A percentile compares a stretch with the other conserved stretches of the same genome.
These are phyloP conservation scores for Macropis europaea DNA, from an alignment of 2,888 invertebrate species.

Conservation along the genomic window DNA sequence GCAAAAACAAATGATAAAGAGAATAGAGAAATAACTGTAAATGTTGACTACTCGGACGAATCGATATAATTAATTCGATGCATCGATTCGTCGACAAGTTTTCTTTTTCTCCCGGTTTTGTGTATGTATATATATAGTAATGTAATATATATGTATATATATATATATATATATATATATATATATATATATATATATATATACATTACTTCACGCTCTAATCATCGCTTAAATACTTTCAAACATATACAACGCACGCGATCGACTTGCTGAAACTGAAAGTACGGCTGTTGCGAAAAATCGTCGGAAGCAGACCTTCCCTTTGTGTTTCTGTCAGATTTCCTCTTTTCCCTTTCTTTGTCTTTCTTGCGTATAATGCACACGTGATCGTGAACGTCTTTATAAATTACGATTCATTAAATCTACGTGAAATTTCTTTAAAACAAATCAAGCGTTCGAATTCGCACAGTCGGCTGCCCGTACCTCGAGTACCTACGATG, in stretches of 20 bases:
- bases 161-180: constrained; percentile 17
- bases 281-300: constrained; percentile 6
- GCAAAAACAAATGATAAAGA: constrained; percentile 5
- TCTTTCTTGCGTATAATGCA: constrained; percentile 6
- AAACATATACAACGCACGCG: constrained; percentile 27
- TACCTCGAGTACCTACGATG: not conserved
- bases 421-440: constrained; percentile 1
- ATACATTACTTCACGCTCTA: constrained; percentile 26
- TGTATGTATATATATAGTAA: too few species aligned
- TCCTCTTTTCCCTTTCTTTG: not conserved
- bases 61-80: constrained; percentile 14
- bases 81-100: constrained; percentile 22
- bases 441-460: not conserved
- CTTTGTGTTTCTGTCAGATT: not conserved
- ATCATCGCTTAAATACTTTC: constrained; percentile 30
- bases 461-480: not conserved
- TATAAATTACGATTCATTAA: constrained; percentile 14
- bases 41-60: constrained; percentile 31
- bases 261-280: constrained; percentile 5
- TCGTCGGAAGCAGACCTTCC: constrained; percentile 3
- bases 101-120: constrained; percentile 7
- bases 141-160: not conserved
- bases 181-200: too few species aligned
- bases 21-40: constrained; percentile 16
- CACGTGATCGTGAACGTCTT: constrained; percentile 3